Percentiles rank a stretch among this genome's conserved stretches.
These are phyloP conservation scores for Phylloscopus whistleri DNA, from an alignment of 2,113 vertebrate genomes.

Conservation along the genomic window DNA sequence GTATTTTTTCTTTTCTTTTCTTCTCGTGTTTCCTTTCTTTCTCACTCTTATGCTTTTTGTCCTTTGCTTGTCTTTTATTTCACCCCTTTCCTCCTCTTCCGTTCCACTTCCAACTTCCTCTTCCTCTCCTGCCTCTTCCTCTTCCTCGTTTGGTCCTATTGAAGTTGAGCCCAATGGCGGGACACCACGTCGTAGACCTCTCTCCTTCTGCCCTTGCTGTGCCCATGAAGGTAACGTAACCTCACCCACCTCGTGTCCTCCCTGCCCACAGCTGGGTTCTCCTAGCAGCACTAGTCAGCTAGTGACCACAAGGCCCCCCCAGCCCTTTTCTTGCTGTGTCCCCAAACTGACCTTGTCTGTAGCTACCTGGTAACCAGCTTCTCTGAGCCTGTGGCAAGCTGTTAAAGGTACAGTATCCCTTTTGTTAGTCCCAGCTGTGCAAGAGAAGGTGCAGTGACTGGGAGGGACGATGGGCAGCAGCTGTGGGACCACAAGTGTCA, in stretches of 20 bases:
- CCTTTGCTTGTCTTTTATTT: constrained; percentile 78
- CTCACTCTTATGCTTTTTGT: constrained; percentile 77
- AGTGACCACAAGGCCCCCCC: not conserved
- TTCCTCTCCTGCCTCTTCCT: constrained; percentile 63
- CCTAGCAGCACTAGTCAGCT: constrained; percentile 52
- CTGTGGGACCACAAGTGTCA: not conserved
- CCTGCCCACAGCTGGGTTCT: constrained; percentile 72
- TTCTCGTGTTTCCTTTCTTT: constrained; percentile 69
- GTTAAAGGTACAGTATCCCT: constrained; percentile 74
- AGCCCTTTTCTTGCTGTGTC: constrained; percentile 14
- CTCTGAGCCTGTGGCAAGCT: constrained; percentile 54
- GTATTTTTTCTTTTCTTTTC: constrained; percentile 70
- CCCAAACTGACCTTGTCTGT: not conserved
- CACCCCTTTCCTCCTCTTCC: constrained; percentile 67
- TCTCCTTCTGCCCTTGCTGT: constrained; percentile 99
- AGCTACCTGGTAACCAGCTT: constrained; percentile 37
- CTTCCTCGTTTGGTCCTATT: constrained; percentile 74
- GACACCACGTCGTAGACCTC: constrained; percentile 95
- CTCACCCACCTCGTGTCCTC: constrained; percentile 36
- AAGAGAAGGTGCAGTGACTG: not conserved
- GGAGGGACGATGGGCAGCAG: not conserved
- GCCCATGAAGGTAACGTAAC: constrained; percentile 98
- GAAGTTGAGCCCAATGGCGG: constrained; percentile 97
- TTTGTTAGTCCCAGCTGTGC: constrained; percentile 38
- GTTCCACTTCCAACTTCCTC: constrained; percentile 72